phyloP scores from a whole-genome alignment of 30 jellyfish, hydroid and myxozoan species.

The Aurelia sp. region DNA sequence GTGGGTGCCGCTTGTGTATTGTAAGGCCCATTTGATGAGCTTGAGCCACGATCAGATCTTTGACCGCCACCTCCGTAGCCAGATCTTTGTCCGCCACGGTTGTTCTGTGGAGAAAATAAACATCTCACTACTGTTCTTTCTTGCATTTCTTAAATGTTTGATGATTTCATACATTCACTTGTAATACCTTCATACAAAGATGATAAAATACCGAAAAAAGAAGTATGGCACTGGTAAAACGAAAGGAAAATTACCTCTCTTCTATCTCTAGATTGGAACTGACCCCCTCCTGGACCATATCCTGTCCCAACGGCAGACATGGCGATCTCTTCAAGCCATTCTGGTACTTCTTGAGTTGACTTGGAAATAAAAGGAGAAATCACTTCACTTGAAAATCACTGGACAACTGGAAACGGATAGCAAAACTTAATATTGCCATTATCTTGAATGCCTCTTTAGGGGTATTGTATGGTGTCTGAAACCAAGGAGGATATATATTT shows the following conservation, averaged over 20 bases:
- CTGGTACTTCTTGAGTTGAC: conserved; percentile 95
- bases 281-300: conserved; percentile 97
- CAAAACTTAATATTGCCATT: too few species aligned
- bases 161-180: too few species aligned
- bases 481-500: too few species aligned
- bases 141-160: too few species aligned
- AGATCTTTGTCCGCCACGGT: background rate
- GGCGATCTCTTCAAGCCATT: conserved; percentile 97
- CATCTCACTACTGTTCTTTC: too few species aligned
- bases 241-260: conserved; percentile 56
- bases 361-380: background rate
- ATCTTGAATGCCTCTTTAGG: too few species aligned
- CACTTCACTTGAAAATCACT: too few species aligned
- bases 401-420: too few species aligned
- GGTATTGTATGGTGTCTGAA: too few species aligned
- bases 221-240: background rate
- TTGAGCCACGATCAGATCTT: background rate
- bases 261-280: conserved; percentile 83
- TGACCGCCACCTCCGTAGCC: conserved; percentile 1
- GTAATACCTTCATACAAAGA: too few species aligned
- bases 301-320: conserved; percentile 98
- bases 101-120: background rate
- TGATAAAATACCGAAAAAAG: too few species aligned
- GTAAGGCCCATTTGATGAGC: too few species aligned
- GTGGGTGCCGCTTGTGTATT: background rate